These are phyloP conservation scores for Zelleria hepariella DNA, from an alignment of 2,888 invertebrate genomes.

Conservation along the genomic window DNA sequence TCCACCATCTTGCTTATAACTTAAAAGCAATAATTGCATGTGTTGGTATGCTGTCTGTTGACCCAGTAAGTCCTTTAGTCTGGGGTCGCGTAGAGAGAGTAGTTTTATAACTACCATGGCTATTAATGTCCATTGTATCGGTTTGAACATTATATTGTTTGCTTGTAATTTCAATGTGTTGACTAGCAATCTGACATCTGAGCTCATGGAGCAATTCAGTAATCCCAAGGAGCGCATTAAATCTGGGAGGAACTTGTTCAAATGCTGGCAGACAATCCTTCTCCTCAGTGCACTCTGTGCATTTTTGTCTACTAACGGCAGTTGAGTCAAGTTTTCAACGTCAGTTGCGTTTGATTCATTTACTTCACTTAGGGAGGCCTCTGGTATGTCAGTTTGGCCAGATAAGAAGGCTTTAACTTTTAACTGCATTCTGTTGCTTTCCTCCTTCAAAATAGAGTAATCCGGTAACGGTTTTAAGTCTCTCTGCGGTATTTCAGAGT, in stretches of 20 bases:
- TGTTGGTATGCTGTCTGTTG: constrained; percentile 47
- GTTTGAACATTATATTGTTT: constrained; percentile 80
- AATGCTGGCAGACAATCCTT: constrained; percentile 77
- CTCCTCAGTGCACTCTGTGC: constrained; percentile 77
- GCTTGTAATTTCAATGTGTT: constrained; percentile 78
- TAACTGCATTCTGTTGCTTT: constrained; percentile 73
- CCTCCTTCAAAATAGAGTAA: constrained; percentile 73
- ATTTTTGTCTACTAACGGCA: constrained; percentile 77
- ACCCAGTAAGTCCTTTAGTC: constrained; percentile 36
- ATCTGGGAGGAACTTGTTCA: constrained; percentile 76
- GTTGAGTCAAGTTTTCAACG: constrained; percentile 44
- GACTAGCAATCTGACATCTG: constrained; percentile 66
- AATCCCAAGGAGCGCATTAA: constrained; percentile 64
- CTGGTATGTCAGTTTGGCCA: constrained; percentile 61
- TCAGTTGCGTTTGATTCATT: constrained; percentile 25
- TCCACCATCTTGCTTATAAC: constrained; percentile 62
- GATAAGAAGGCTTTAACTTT: constrained; percentile 77
- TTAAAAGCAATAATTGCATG: constrained; percentile 58
- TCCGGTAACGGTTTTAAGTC: constrained; percentile 74
- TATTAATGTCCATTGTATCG: constrained; percentile 79
- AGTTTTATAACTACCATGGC: constrained; percentile 78
- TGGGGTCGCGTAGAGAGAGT: constrained; percentile 48
- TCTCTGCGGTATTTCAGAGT: constrained; percentile 42
- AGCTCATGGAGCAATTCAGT: constrained; percentile 42
- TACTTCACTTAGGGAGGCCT: constrained; percentile 21